These are phyloP conservation scores for Pelobates fuscus DNA, from an alignment of 2,113 vertebrate species.

Conservation along the genomic window DNA sequence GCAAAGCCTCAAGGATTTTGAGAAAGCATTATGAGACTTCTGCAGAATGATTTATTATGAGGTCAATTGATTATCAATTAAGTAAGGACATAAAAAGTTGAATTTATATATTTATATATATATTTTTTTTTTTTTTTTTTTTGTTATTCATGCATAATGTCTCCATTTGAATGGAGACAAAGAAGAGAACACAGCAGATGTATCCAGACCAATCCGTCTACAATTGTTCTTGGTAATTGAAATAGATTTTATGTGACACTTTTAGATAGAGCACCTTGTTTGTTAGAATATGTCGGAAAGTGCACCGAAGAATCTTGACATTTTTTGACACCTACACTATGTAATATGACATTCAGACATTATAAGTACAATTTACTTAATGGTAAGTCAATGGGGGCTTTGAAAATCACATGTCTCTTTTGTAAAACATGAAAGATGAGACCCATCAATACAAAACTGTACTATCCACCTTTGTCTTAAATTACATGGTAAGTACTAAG, in stretches of 20 bases:
- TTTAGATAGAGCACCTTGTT: constrained; percentile 54
- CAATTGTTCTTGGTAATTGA: constrained; percentile 3
- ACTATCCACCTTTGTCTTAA: constrained; percentile 61
- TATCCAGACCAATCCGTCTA: neutral
- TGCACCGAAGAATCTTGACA: constrained; percentile 56
- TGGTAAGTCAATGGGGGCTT: constrained; percentile 64
- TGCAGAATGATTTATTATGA: no score
- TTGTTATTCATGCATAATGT: no score
- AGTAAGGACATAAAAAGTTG: no score
- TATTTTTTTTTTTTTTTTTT: no score
- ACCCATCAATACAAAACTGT: constrained; percentile 64
- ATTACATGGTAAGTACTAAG: constrained; percentile 57
- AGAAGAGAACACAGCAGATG: no score
- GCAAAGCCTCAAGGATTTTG: no score
- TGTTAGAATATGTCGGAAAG: constrained; percentile 53
- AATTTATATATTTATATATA: no score
- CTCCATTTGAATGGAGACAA: neutral
- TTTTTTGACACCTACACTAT: constrained; percentile 59
- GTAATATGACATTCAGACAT: constrained; percentile 63
- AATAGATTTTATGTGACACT: constrained; percentile 28
- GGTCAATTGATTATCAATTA: no score
- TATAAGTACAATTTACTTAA: constrained; percentile 63
- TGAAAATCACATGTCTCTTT: constrained; percentile 62
- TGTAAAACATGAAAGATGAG: constrained; percentile 52
- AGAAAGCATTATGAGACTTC: no score